These are phyloP conservation scores for Tricholaema leucomelas DNA, from an alignment of 2,113 vertebrate species.

Conservation along the genomic window DNA sequence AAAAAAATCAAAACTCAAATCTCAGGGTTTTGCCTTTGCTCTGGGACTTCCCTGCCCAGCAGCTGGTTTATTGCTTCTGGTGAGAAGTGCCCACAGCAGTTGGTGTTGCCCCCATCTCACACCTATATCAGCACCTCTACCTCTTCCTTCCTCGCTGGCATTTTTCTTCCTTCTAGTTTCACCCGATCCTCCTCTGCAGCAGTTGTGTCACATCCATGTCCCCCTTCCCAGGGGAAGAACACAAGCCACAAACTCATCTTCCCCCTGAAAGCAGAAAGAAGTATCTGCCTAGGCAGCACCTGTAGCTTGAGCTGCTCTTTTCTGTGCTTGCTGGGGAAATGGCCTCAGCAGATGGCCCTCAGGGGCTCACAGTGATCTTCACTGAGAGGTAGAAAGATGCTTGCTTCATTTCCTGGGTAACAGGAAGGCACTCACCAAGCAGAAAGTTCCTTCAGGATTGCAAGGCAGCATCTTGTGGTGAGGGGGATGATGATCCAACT, in stretches of 20 bases:
- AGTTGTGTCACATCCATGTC: no score
- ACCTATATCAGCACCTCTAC: neutral
- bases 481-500: neutral
- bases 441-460: neutral
- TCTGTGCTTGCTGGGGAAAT: neutral
- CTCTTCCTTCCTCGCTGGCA: neutral
- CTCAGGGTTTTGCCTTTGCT: neutral
- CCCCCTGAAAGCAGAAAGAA: neutral
- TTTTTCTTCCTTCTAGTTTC: neutral
- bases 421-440: neutral
- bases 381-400: neutral
- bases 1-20: neutral
- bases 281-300: neutral
- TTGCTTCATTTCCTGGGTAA: neutral
- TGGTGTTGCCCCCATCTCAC: rapidly evolving
- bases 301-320: neutral
- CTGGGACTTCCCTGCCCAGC: neutral
- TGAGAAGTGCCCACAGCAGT: neutral
- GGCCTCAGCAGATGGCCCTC: neutral
- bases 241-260: neutral
- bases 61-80: neutral
- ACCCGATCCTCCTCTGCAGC: neutral
- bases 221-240: neutral
- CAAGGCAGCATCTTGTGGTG: neutral
- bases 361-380: neutral